Evolutionary conservation across 1,140 invertebrate genomes (phyloP), one percentile per base, ranked within the genome.

Genomic region (Plectrocnemia conspersa): DNA sequence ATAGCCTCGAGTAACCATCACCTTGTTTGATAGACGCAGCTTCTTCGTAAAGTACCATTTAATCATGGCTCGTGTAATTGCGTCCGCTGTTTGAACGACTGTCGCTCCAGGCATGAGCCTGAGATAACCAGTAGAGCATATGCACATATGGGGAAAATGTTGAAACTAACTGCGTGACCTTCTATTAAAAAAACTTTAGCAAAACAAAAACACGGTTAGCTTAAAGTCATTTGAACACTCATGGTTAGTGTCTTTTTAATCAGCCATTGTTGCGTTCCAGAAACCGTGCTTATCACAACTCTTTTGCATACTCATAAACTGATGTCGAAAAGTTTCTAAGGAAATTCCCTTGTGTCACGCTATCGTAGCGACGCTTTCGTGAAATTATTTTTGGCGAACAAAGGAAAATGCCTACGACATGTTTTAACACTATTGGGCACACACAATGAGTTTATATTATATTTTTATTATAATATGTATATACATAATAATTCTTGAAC

Each of bases 291-390:
- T 59, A 59, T 59, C 57, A 47, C 21, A 29, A 45, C 44, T 45
- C 21, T 52, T 58, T 54, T 52, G 40, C 47, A 52, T 50, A 59
- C 52, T 29, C 29, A 59, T 59, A 52, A 54, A 54, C 22, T 47
- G 52, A 54, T 49, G 21, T 19, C 52, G 11, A 23, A 46, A 59
- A 54, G 16, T 50, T 50, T 59, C 41, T 40, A 41, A 40, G 46
- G 50, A 55, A 59, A 59, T 44, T 42, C 52, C 9, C 38, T 52
- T 18, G 15, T 42, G 52, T 52, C 57, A 59, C 57, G 57, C 57
- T 24, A 59, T 54, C 38, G 42, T 33, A 24, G 55, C n/a, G 19
- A 46, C 13, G 35, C 42, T 24, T 13, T 42, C 40, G 27, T 45
- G 32, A 44, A 29, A 38, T 38, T 38, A 13, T 6, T 16, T 5